Evolutionary conservation across 1,140 invertebrate species (phyloP).

Genomic region (Sarcophaga peregrina): DNA sequence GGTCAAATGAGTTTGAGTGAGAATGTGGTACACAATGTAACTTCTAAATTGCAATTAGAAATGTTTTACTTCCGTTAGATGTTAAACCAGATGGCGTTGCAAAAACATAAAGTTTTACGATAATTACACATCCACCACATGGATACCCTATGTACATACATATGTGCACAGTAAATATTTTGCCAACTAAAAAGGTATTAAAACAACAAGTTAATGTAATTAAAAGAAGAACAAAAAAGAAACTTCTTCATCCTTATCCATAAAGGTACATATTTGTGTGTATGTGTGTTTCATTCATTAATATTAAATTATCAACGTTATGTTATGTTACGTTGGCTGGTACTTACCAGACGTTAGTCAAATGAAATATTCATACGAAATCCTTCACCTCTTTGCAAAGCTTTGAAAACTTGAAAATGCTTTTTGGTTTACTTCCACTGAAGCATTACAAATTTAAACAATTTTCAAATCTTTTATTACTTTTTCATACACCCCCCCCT

Average conservation of each 20-base stretch:
- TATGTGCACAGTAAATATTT: neutral
- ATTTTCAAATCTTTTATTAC: no score
- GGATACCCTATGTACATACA: neutral
- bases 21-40: neutral
- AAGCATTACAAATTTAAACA: no score
- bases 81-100: constrained; percentile 31
- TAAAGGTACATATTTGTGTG: no score
- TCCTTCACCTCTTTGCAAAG: no score
- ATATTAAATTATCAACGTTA: no score
- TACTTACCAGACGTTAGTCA: no score
- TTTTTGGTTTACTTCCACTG: neutral
- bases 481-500: no score
- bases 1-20: neutral
- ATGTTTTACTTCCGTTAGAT: constrained; percentile 21
- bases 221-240: neutral
- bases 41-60: constrained; percentile 16
- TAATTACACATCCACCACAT: constrained; percentile 6
- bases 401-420: constrained; percentile 18
- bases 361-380: no score
- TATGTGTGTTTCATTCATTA: no score
- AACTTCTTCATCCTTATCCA: no score
- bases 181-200: neutral
- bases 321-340: no score
- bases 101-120: constrained; percentile 29
- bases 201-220: constrained; percentile 31